Base-by-base conservation (phyloP, 2,113 vertebrate genomes). In the Oophaga pumilio region DNA sequence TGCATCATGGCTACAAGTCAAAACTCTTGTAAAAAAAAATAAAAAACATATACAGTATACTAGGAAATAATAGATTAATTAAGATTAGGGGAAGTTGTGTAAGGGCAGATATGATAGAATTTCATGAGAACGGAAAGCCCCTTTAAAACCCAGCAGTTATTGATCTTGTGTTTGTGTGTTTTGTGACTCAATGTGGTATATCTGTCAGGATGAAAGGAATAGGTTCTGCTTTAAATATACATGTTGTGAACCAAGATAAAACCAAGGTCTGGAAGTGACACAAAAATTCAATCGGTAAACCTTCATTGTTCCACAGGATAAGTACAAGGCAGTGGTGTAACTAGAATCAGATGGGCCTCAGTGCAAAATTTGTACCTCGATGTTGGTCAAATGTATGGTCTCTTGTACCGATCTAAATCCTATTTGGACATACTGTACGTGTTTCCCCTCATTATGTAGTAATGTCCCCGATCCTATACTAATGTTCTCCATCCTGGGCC, bases 41-140 rank as follows among this genome's bases (percentile, higher is more conserved):
- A 18, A 49, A 49, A 68, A 73, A 73, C 33, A 18, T 17, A 18
- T 18, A 8, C 17, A 43, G 6, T 50, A 20, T 50, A 50, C 43
- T 11, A 74, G 18, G 43, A 68, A 53, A 81, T 28, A 64, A 83
- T 64, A 6, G 12, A 80, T 24, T 0, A 24, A 78, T 57, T 53
- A 60, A 20, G 0, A 8, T 18, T 77, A 20, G 12, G 24, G 50
- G 76, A 77, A 56, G 18, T 22, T 52, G 73, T 49, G 28, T 52
- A n/a, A n/a, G n/a, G 13, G 22, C 76, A 53, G 13, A 56, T 22
- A 53, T 22, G 5, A 14, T 56, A n/a, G 12, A 53, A 22, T 12
- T 77, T 50, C 71, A 74, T 74, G 71, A 74, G 71, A 74, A 74
- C 17, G 71, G 76, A 56, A 53, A 56, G 22, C 43, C 74, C 74